Percentiles rank a stretch among this genome's conserved stretches.
These are phyloP conservation scores for Meloidogyne floridensis DNA, from an alignment of 1,140 invertebrate species.

Conservation along the genomic window DNA sequence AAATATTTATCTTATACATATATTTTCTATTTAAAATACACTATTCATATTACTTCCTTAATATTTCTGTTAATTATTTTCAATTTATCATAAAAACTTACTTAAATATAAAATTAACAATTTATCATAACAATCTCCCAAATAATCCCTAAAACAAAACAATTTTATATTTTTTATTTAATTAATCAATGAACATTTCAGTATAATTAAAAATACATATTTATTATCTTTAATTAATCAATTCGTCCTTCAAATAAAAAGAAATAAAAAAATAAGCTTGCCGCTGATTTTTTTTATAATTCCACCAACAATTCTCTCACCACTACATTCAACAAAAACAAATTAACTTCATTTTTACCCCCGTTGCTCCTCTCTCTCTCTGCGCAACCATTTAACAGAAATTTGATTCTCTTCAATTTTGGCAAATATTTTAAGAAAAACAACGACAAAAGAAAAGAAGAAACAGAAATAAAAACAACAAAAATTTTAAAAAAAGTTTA, in stretches of 20 bases:
- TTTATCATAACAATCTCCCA: too few species aligned
- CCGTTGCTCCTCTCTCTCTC: too few species aligned
- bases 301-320: background rate
- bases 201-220: background rate
- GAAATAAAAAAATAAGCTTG: background rate
- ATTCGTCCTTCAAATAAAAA: conserved; percentile 3
- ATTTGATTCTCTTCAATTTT: background rate
- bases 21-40: too few species aligned
- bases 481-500: background rate
- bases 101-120: too few species aligned
- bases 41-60: too few species aligned
- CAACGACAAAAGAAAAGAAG: background rate
- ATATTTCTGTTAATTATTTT: too few species aligned
- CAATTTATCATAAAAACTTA: too few species aligned
- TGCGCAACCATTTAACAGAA: conserved; percentile 2
- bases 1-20: too few species aligned
- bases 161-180: background rate
- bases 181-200: background rate
- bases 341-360: background rate
- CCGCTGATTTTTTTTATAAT: background rate
- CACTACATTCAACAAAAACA: background rate
- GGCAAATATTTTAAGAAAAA: background rate
- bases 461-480: background rate
- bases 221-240: background rate
- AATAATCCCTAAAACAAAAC: too few species aligned